phyloP scores from a whole-genome alignment of 2,797 vertebrate species.

The Potorous gilbertii region DNA sequence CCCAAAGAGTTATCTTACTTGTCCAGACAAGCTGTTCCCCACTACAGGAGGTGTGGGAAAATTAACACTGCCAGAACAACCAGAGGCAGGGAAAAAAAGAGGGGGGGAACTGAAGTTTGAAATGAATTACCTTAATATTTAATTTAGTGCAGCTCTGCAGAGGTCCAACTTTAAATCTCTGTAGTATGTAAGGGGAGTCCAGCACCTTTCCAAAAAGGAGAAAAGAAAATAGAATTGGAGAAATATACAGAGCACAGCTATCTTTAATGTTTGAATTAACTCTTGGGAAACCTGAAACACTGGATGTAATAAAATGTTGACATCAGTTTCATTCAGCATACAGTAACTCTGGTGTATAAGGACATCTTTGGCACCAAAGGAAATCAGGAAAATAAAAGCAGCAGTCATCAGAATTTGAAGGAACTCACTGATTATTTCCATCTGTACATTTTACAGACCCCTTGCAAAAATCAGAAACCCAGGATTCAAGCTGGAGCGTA shows the following conservation, averaged over 20 bases:
- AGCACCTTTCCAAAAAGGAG: conserved; percentile 59
- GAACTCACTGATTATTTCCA: conserved; percentile 55
- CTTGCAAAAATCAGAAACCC: conserved; percentile 67
- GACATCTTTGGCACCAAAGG: conserved; percentile 67
- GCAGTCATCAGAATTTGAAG: conserved; percentile 63
- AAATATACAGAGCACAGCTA: conserved; percentile 60
- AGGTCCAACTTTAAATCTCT: conserved; percentile 61
- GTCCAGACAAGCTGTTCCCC: conserved; percentile 81
- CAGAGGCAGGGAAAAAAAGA: conserved; percentile 62
- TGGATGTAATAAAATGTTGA: conserved; percentile 65
- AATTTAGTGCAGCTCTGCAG: conserved; percentile 66
- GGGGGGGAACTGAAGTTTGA: conserved; percentile 60
- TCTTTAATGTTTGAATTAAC: conserved; percentile 59
- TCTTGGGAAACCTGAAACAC: conserved; percentile 68
- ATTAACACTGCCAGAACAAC: conserved; percentile 62
- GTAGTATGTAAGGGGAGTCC: conserved; percentile 62
- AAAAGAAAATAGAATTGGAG: conserved; percentile 59
- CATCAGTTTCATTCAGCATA: conserved; percentile 16
- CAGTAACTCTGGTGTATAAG: conserved; percentile 54
- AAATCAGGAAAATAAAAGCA: conserved; percentile 59
- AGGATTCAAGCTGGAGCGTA: conserved; percentile 67
- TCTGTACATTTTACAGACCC: conserved; percentile 52
- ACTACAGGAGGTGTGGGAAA: conserved; percentile 82
- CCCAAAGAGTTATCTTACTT: conserved; percentile 78
- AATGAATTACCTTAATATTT: conserved; percentile 74